A percentile compares a stretch with the other conserved stretches of the same genome.
phyloP scores from a whole-genome alignment of 2,113 vertebrate genomes.

The Aix galericulata region DNA sequence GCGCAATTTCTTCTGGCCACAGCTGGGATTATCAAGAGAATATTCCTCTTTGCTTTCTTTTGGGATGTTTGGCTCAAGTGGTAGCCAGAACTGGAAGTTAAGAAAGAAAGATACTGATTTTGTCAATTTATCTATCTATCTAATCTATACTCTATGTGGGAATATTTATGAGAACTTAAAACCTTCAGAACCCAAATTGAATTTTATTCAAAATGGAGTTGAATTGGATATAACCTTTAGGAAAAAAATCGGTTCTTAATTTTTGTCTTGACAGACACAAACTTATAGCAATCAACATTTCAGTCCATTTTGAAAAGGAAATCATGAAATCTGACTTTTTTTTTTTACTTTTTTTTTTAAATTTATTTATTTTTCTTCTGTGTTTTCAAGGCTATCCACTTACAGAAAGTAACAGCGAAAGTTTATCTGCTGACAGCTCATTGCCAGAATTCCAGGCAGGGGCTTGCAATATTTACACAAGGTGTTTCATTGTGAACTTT shows the following conservation, averaged over 20 bases:
- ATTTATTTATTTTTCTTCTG: background rate
- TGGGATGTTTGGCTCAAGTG: background rate
- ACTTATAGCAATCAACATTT: background rate
- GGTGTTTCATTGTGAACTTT: conserved; percentile 63
- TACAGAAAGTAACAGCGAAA: background rate
- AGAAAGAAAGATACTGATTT: background rate
- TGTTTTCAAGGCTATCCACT: conserved; percentile 9
- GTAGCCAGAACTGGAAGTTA: background rate
- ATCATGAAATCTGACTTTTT: background rate
- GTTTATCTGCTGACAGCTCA: conserved; percentile 58
- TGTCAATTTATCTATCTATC: background rate
- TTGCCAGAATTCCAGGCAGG: conserved; percentile 55
- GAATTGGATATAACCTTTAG: background rate
- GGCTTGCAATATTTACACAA: conserved; percentile 49
- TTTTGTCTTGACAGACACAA: background rate
- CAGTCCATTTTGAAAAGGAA: background rate
- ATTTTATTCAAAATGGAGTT: background rate
- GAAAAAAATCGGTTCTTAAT: background rate
- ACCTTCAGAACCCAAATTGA: background rate
- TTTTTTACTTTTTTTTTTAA: too few species aligned
- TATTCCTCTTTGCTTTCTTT: background rate
- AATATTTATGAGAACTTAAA: background rate
- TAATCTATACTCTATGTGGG: background rate
- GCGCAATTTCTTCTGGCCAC: conserved; percentile 46
- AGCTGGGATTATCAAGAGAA: conserved; percentile 30